Base-by-base conservation (phyloP, 2,888 invertebrate species). In the Punctoribates punctum region DNA sequence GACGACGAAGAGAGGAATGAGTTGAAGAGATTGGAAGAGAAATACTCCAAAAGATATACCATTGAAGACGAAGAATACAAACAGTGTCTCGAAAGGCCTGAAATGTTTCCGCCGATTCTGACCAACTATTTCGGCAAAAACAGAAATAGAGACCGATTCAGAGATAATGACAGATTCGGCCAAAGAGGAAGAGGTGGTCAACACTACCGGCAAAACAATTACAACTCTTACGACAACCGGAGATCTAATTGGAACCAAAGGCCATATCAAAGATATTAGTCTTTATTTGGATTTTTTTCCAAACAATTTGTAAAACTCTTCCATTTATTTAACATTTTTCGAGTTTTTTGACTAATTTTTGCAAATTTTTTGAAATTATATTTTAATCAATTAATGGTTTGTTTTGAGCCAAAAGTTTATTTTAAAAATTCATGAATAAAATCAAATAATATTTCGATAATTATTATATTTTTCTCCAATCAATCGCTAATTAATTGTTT, bases 21-120 rank as follows among this genome's bases (percentile, higher is more conserved):
- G 38, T 15, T 72, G 27, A 72, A 48, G 46, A 17, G 17, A 48
- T 72, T 48, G 25, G 72, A 72, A 48, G 46, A 72, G 8, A 72
- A 72, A 48, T 72, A 72, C 25, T 6, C 1, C 25, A 72, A 46
- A 13, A 42, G 72, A 25, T 72, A 72, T 42, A 72, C 72, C 15
- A 25, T 15, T 9, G 46, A 72, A 17, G 72, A 72, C 27, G 42
- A 42, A 17, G 46, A 72, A 27, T 72, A 72, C 48, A 72, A 25
- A 9, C 25, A 20, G 15, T 72, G 72, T 15, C 11, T 72, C 20
- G 25, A 72, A 48, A 42, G 25, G 13, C 46, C 42, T 2, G 48
- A 15, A 15, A 6, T 20, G 1, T 2, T 9, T 6, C 72, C 72
- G 25, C 72, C 72, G 25, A 72, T 72, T 72, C 42, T 72, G 1